Evolutionary conservation across 2,888 invertebrate species (phyloP).

Genomic region (Dendrolimus houi): DNA sequence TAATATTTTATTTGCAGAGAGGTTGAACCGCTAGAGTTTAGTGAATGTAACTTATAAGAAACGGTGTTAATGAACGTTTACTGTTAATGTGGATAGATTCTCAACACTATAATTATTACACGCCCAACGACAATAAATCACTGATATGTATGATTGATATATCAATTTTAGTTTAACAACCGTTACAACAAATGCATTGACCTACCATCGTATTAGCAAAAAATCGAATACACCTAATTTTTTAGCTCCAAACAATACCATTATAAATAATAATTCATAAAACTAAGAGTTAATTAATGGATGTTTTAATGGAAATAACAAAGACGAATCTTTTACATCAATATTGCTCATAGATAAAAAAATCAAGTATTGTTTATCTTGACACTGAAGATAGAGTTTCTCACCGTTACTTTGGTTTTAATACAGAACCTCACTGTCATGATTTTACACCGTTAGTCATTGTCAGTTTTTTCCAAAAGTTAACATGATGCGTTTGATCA

Average conservation of each 20-base stretch:
- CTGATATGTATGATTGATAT: constrained; percentile 29
- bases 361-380: constrained; percentile 20
- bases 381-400: constrained; percentile 17
- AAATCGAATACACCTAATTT: not conserved
- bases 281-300: constrained; percentile 6
- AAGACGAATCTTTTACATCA: constrained; percentile 18
- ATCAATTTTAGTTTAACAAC: constrained; percentile 26
- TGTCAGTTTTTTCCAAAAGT: not conserved
- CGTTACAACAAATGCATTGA: constrained; percentile 23
- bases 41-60: not conserved
- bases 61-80: not conserved
- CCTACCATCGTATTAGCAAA: constrained; percentile 6
- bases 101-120: constrained; percentile 1
- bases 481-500: not conserved
- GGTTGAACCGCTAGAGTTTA: not conserved
- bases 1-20: not conserved
- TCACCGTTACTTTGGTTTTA: constrained; percentile 26
- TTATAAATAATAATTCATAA: constrained; percentile 1
- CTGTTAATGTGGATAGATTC: constrained; percentile 1
- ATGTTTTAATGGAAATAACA: constrained; percentile 10
- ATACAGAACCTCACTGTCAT: constrained; percentile 9
- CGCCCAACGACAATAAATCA: constrained; percentile 22
- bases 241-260: not conserved
- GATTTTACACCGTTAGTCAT: constrained; percentile 18
- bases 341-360: constrained; percentile 14